phyloP scores from a whole-genome alignment of 2,797 vertebrate genomes.

The Oreochromis grahami region DNA sequence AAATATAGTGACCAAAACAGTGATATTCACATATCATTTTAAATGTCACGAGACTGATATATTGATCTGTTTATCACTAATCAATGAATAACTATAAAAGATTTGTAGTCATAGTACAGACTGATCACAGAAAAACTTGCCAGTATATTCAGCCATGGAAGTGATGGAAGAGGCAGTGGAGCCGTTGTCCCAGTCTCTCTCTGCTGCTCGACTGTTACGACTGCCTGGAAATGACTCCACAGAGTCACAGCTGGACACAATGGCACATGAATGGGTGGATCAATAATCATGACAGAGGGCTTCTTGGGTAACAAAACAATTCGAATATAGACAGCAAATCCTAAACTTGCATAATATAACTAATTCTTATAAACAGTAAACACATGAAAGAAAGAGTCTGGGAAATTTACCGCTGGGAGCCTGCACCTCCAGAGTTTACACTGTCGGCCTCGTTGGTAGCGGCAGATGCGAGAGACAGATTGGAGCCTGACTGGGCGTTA shows the following conservation, averaged over 20 bases:
- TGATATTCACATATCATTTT: not conserved
- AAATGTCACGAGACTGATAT: not conserved
- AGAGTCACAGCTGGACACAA: constrained; percentile 77
- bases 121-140: constrained; percentile 50
- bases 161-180: constrained; percentile 95
- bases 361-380: not conserved
- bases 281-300: not conserved
- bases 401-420: constrained; percentile 84
- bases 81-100: not conserved
- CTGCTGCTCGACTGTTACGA: constrained; percentile 88
- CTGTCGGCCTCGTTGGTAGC: constrained; percentile 95
- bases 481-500: constrained; percentile 92
- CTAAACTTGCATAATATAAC: not conserved
- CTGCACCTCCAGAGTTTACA: constrained; percentile 87
- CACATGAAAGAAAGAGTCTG: not conserved
- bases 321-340: not conserved
- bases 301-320: not conserved
- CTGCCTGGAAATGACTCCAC: constrained; percentile 91
- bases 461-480: constrained; percentile 90
- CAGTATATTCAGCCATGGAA: constrained; percentile 97
- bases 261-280: not conserved
- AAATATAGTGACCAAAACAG: not conserved
- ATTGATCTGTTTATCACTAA: not conserved
- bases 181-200: constrained; percentile 96
- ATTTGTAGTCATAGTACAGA: not conserved